phyloP scores from a whole-genome alignment of 2,888 invertebrate genomes.

The Gnatocerus cornutus region DNA sequence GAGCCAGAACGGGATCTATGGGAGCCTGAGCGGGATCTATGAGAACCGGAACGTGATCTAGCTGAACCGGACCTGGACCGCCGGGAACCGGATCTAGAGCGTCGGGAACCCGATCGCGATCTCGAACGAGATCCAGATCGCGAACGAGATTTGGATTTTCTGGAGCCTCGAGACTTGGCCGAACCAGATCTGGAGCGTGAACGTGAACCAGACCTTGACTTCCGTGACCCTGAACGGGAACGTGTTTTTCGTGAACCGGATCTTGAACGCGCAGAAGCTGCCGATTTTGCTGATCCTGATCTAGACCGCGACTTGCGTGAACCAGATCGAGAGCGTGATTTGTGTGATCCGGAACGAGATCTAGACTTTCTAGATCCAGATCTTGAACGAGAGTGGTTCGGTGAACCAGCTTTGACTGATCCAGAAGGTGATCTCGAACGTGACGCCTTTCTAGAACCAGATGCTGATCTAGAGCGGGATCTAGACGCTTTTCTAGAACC shows the following conservation, averaged over 20 bases:
- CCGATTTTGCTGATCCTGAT: conserved; percentile 51
- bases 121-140: conserved; percentile 52
- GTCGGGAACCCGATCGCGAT: conserved; percentile 46
- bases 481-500: conserved; percentile 10
- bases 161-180: conserved; percentile 1
- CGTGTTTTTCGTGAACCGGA: conserved; percentile 48
- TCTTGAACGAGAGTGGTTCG: conserved; percentile 61
- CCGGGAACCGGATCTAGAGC: conserved; percentile 42
- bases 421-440: conserved; percentile 58
- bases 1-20: conserved; percentile 26
- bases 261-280: conserved; percentile 49
- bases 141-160: conserved; percentile 56
- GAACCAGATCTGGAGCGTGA: conserved; percentile 65
- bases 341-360: conserved; percentile 34
- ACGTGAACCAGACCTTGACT: conserved; percentile 58
- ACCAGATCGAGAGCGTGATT: conserved; percentile 45
- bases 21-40: conserved; percentile 52
- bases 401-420: conserved; percentile 54
- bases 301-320: conserved; percentile 49
- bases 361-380: conserved; percentile 56
- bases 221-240: conserved; percentile 33
- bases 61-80: conserved; percentile 51
- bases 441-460: conserved; percentile 56
- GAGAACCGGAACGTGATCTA: conserved; percentile 54
- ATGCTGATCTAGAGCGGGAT: conserved; percentile 52